These are phyloP conservation scores for human (Homo sapiens) DNA, from an alignment of 2,113 vertebrate genomes.

Conservation along the genomic window DNA sequence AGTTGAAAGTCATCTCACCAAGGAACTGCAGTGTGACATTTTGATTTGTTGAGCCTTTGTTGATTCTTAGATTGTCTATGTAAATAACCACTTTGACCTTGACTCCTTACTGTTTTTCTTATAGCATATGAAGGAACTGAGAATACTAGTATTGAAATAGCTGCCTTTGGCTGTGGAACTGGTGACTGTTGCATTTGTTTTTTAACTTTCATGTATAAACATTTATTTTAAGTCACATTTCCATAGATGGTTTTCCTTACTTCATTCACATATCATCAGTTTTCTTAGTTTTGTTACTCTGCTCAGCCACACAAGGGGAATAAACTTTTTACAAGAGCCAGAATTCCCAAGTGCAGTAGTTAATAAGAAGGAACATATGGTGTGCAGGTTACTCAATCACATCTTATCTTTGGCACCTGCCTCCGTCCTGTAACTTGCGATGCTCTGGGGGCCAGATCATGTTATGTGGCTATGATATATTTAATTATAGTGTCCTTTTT, in stretches of 20 bases:
- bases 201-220: background rate
- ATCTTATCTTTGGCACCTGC: background rate
- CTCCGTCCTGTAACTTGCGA: background rate
- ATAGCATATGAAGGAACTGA: background rate
- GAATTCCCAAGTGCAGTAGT: constrained; percentile 15
- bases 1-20: constrained; percentile 43
- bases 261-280: background rate
- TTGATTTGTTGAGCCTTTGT: background rate
- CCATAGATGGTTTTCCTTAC: background rate
- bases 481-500: constrained; percentile 36
- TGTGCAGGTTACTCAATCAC: background rate
- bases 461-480: background rate
- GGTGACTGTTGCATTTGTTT: constrained; percentile 46
- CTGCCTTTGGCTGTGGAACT: background rate
- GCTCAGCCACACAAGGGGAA: background rate
- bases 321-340: constrained; percentile 22
- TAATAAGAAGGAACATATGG: constrained; percentile 14
- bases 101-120: background rate
- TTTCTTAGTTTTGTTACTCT: background rate
- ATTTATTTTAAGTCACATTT: background rate
- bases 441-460: background rate
- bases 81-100: constrained; percentile 59
- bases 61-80: constrained; percentile 53
- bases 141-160: background rate
- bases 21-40: constrained; percentile 4